Evolutionary conservation across 2,888 invertebrate genomes (phyloP), one percentile per base, ranked within the genome.

Genomic region (Eupithecia dodoneata): DNA sequence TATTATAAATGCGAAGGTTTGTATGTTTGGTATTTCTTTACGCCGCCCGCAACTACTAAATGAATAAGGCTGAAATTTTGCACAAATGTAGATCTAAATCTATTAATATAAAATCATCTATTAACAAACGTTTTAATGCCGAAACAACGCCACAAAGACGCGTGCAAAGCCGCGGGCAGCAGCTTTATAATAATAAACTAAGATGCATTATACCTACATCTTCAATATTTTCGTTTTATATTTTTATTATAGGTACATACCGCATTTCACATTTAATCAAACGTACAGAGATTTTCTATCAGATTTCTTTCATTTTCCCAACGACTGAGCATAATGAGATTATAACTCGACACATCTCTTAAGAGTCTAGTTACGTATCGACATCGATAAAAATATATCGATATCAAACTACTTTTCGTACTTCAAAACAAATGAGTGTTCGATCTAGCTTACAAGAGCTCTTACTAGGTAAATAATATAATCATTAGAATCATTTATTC

Each of bases 301-400:
- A 18, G 47, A 70, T 30, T 70, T 70, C 45, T 70, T 70, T 70
- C 18, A 70, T 70, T 70, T 70, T 70, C 70, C 47, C 47, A 70
- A 47, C 70, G 70, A 70, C 70, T 70, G 70, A 70, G 47, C 70
- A 70, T 70, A 70, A 70, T 47, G 45, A 47, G 70, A 70, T 47
- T 47, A 47, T 70, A 70, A 45, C 15, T 45, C n/a, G 42, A 66
- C 66, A 47, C 63, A 77, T 49, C 59, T 47, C 49, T 47, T 52
- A 71, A 6, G 18, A 49, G 30, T 65, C 45, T 47, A 70, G 72
- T 72, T 70, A 47, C 12, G 70, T 30, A 18, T 30, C 30, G 69
- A 42, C 13, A 74, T 77, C 76, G 76, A 77, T 74, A 76, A 74
- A 18, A 75, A 76, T 47, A 47, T 70, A 41, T 70, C 72, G 70